Evolutionary conservation across 2,113 vertebrate species (phyloP).

Genomic region (Phoenicopterus ruber): DNA sequence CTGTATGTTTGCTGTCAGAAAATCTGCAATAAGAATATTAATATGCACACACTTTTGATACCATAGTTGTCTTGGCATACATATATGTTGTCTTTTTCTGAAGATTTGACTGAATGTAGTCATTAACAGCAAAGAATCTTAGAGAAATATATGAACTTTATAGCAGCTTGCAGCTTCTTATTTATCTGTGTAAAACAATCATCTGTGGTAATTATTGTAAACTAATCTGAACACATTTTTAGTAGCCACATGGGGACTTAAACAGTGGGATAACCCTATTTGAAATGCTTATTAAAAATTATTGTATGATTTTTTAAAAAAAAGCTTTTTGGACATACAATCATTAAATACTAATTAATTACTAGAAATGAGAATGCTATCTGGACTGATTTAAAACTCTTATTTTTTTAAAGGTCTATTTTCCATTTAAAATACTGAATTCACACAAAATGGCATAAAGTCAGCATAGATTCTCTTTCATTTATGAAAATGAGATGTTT

Average conservation of each 20-base stretch:
- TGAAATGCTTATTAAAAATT: background rate
- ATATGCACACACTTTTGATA: conserved; percentile 14
- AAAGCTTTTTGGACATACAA: background rate
- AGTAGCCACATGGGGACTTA: background rate
- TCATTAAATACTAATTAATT: background rate
- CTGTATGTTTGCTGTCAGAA: conserved; percentile 26
- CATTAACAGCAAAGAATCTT: background rate
- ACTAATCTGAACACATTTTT: background rate
- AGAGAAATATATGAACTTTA: background rate
- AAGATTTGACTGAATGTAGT: background rate
- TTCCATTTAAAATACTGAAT: background rate
- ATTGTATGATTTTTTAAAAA: background rate
- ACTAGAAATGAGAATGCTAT: background rate
- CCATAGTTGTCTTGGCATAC: conserved; percentile 2
- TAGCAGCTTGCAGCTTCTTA: background rate
- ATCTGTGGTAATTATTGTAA: background rate
- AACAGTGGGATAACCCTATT: background rate
- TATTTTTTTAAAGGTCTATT: background rate
- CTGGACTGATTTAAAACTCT: background rate
- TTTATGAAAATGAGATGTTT: background rate
- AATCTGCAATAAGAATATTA: conserved; percentile 39
- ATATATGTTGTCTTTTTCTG: conserved; percentile 9
- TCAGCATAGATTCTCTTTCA: background rate
- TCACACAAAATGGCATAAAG: background rate
- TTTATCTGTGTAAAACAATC: background rate